Conservation (phyloP, 2,888 invertebrate genomes). For the Alloplasta piceator region DNA sequence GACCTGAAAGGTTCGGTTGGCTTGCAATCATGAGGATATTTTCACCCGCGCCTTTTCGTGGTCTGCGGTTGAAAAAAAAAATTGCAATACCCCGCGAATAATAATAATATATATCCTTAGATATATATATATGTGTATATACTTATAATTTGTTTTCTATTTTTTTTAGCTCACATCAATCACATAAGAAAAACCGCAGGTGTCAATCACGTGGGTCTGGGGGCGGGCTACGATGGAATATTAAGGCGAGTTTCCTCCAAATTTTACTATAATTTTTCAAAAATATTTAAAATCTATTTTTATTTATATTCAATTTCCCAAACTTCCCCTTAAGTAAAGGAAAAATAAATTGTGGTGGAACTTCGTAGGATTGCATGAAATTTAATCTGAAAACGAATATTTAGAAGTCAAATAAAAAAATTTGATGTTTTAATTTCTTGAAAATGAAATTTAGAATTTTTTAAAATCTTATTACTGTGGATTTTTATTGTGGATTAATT, state of each 20-base stretch:
- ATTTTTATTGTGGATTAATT: neutral
- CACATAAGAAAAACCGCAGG: conserved; percentile 87
- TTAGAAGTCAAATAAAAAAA: no score
- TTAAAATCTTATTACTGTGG: no score
- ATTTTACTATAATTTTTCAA: no score
- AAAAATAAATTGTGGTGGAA: no score
- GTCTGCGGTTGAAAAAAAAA: conserved; percentile 5
- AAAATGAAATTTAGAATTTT: no score
- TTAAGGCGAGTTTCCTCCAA: conserved; percentile 84
- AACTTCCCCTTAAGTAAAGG: neutral
- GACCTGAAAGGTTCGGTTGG: conserved; percentile 39
- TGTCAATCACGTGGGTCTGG: conserved; percentile 88
- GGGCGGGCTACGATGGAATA: conserved; percentile 86
- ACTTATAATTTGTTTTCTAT: conserved; percentile 26
- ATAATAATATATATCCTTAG: conserved; percentile 31
- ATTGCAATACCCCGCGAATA: neutral
- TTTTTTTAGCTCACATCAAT: conserved; percentile 87
- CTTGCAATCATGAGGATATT: neutral
- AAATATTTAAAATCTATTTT: no score
- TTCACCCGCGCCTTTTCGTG: conserved; percentile 1
- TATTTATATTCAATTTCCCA: neutral
- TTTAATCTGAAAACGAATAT: no score
- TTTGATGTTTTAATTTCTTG: no score
- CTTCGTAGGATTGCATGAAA: no score
- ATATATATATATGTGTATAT: no score